Base-by-base conservation (phyloP, 1,140 invertebrate genomes). In the Bursaphelenchus mucronatus region DNA sequence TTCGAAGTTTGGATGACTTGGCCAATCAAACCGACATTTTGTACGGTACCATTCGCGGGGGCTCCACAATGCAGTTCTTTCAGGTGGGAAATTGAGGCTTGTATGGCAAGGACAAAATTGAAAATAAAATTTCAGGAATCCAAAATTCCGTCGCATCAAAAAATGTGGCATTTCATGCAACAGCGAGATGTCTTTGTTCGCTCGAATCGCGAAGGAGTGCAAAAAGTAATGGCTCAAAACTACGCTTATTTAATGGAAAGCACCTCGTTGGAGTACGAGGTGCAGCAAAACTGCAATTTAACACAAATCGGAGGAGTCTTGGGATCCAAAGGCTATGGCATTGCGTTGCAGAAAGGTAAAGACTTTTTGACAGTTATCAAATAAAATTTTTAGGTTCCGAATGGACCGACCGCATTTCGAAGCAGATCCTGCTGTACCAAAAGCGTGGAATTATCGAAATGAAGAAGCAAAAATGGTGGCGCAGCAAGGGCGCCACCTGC, bases 211-310 rank as follows among this genome's bases (percentile, higher is more conserved):
- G 89, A 94, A 76, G 92, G 94, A 7, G 87, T 94, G 5, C 86
- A 88, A 76, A 84, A 89, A 53, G 91, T 95, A 0, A 81, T 92
- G 51, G 86, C 88, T 56, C 91, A 92, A 0, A 90, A 95, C 78
- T 98, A 97, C 80, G 95, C 95, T 0, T 97, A 95, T 81, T 86
- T 98, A 19, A 97, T 97, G 91, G 95, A 98, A 84, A 96, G 92
- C 0, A 95, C 93, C 0, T 96, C 95, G 87, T 83, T 98, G 55
- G 95, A 98, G 82, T 95, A 94, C 79, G 88, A 88, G 0, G 90
- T 94, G 0, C 92, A 97, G 83, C 85, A 94, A 56, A 90, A 97
- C 79, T 98, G 94, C 82, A 95, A 97, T 83, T 85, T 98, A 4
- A 98, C 94, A 40, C 93, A 97, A 86, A 92, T 98, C 47, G 94